Base-by-base conservation (phyloP, 2,888 invertebrate species). In the Drosophila kuntzei region DNA sequence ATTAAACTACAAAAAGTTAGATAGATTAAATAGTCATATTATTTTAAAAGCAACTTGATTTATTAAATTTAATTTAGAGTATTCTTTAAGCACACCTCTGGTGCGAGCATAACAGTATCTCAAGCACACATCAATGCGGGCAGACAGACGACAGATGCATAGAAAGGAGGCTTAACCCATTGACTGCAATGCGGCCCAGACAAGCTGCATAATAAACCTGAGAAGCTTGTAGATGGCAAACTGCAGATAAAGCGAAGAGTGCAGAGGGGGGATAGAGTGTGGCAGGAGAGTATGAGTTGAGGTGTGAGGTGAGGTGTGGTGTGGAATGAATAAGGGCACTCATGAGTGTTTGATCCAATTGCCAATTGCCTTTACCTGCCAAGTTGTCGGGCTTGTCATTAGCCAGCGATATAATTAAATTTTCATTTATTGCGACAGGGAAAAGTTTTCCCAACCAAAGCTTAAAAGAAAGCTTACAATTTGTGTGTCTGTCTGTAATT, bases 41-140 rank as follows among this genome's bases (percentile, higher is more conserved):
- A 27, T 27, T 27, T 7, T 27, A 8, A 4, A 22, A 27, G 8
- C 2, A 5, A 25, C 25, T n/a, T n/a, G n/a, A 8, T 25, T 25
- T 25, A 6, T 8, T 27, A 27, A 29, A 29, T 9, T 29, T 29
- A 29, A 11, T 11, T 29, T 34, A 2, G 1, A 6, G n/a, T 9
- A 47, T 37, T 18, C 14, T 29, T 9, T 2, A 4, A 36, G 34
- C 46, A 29, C 29, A 29, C 60, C 67, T 67, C 75, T 32, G 7
- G 8, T 41, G 47, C 51, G 3, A 55, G 36, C 36, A 27, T 20
- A 49, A 20, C 59, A 58, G 50, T 74, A 65, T 74, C 53, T 62
- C 43, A 32, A 55, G 29, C 65, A 63, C 64, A 61, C 67, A 77
- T 77, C 84, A 60, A 75, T 87, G 85, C 81, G 85, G 75, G 76